Base-by-base conservation (phyloP, 2,888 invertebrate genomes). In the Sarcophaga rosellei region DNA sequence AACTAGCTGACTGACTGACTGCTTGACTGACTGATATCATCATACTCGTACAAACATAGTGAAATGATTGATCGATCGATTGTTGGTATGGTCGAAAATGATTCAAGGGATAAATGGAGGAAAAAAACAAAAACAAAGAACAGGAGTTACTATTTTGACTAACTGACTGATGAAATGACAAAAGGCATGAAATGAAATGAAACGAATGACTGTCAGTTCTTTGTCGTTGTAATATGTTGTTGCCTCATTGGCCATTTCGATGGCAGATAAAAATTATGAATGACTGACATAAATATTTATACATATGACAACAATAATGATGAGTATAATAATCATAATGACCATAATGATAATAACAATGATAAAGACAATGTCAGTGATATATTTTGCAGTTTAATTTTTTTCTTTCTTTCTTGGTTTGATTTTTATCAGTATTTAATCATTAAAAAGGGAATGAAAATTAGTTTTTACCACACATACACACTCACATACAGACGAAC, bases 11-110 rank as follows among this genome's bases (percentile, higher is more conserved):
- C 53, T 45, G 35, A 35, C 35, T 35, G 35, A 68, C 21, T 25
- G 6, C 72, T 2, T 47, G 47, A 47, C 47, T 45, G 75, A 81
- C 74, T n/a, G n/a, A n/a, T n/a, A 86, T 47, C 59, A n/a, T 35
- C 76, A 77, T 61, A 72, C 61, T 77, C 73, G 68, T 12, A 25
- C 63, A 63, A 25, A 63, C 25, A 77, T 70, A 86, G 72, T 74
- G 74, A 85, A 65, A 81, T 78, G 83, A 86, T 86, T 84, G 86
- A 86, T 86, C 81, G 86, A 86, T 86, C 81, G 86, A 84, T 84
- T 74, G 70, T 53, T 35, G 35, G 25, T 10, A n/a, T 61, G 23
- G 59, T 20, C 66, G 53, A 21, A 45, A 69, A 61, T 66, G 75
- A 79, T 79, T 75, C 65, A 82, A 75, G 66, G 70, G 53, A 66